Percentiles rank a stretch among this genome's conserved stretches.
Evolutionary conservation across 2,888 invertebrate genomes (phyloP).

Genomic region (Cheilosia vernalis): DNA sequence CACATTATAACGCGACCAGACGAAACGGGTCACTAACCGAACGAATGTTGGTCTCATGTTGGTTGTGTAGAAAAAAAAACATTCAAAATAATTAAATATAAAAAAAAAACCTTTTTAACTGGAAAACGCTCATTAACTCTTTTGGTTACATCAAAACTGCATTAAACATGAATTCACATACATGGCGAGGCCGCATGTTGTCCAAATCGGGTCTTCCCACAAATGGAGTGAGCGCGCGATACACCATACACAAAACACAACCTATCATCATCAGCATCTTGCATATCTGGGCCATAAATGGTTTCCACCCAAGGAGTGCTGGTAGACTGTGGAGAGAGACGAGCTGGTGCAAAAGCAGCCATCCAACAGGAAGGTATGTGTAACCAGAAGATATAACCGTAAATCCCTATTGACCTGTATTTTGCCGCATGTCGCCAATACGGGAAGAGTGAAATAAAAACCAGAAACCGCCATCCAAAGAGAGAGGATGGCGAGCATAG

Average conservation of each 20-base stretch:
- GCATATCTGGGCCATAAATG: slow-evolving; percentile 67
- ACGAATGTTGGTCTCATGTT: slow-evolving; percentile 12
- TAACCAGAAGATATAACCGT: slow-evolving; percentile 67
- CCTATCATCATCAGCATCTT: slow-evolving; percentile 35
- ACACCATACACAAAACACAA: slow-evolving; percentile 6
- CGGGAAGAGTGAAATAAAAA: slow-evolving; percentile 14
- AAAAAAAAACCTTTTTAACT: slow-evolving; percentile 3
- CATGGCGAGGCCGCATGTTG: slow-evolving; percentile 12
- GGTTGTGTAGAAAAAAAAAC: slow-evolving; percentile 9
- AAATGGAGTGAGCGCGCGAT: not conserved
- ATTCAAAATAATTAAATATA: slow-evolving; percentile 7
- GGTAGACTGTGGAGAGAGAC: slow-evolving; percentile 34
- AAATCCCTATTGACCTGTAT: slow-evolving; percentile 74
- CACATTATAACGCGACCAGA: slow-evolving; percentile 6
- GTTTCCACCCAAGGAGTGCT: slow-evolving; percentile 29
- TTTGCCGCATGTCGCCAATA: slow-evolving; percentile 52
- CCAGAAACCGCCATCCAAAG: not conserved
- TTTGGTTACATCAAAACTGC: slow-evolving; percentile 59
- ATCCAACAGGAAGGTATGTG: slow-evolving; percentile 48
- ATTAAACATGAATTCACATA: slow-evolving; percentile 56
- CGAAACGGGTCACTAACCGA: slow-evolving; percentile 46
- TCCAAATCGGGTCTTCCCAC: slow-evolving; percentile 40
- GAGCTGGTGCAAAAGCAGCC: slow-evolving; percentile 7
- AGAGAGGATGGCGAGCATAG: not conserved
- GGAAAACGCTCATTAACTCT: slow-evolving; percentile 52